A percentile compares a stretch with the other conserved stretches of the same genome.
phyloP scores from a whole-genome alignment of 2,888 invertebrate species.

The Philereme transversata region DNA sequence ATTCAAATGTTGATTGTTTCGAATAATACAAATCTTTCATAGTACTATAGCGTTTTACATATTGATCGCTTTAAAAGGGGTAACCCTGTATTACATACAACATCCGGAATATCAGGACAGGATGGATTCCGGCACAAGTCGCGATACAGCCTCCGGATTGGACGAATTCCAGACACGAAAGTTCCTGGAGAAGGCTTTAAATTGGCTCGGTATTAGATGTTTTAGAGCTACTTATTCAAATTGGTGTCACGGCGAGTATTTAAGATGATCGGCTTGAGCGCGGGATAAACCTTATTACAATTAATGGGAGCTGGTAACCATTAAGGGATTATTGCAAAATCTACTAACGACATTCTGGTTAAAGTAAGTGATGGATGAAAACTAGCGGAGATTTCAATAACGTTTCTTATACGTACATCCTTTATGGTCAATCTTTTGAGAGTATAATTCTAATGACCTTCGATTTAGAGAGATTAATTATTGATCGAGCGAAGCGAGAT shows the following conservation, averaged over 20 bases:
- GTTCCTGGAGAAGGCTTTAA: constrained; percentile 3
- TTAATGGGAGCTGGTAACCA: constrained; percentile 9
- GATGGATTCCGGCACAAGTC: not conserved
- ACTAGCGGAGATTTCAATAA: not conserved
- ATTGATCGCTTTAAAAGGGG: no score
- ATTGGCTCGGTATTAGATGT: constrained; percentile 12
- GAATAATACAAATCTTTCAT: no score
- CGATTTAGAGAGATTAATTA: no score
- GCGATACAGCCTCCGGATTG: not conserved
- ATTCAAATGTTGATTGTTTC: no score
- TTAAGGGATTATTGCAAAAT: not conserved
- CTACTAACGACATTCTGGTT: no score
- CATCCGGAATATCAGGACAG: no score
- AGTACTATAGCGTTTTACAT: no score
- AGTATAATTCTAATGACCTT: no score
- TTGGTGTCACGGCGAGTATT: constrained; percentile 13
- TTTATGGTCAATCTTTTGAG: no score
- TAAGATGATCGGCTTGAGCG: not conserved
- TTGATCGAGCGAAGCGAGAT: no score
- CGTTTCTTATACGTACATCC: not conserved
- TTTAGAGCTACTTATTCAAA: constrained; percentile 17
- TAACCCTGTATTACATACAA: no score
- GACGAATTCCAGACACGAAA: not conserved
- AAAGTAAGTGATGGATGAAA: not conserved
- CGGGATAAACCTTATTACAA: constrained; percentile 8